Base-by-base conservation (phyloP, 1,140 invertebrate genomes). In the Bilobella aurantiaca region DNA sequence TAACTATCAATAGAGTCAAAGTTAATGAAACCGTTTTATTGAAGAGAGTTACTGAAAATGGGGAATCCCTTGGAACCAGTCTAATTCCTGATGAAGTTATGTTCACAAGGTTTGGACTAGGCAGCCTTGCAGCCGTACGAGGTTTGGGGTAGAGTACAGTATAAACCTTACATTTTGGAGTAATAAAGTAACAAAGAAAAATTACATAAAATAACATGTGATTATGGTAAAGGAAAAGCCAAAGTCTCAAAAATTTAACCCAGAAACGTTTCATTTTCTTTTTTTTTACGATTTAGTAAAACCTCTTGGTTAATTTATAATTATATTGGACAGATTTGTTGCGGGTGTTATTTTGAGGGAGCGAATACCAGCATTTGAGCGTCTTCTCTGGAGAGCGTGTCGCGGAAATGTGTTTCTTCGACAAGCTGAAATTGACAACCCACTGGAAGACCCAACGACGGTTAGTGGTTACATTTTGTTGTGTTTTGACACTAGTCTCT, bases 141-240 rank as follows among this genome's bases (percentile, higher is more conserved):
- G 88, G 91, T 77, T 83, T 93, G 79, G 90, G 90, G 89, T 92
- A 91, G 82, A 88, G 90, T 88, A 58, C 29, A 37, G 49, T 42
- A n/a, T n/a, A n/a, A n/a, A n/a, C n/a, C n/a, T n/a, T n/a, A n/a
- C n/a, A n/a, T n/a, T n/a, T n/a, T n/a, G n/a, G n/a, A n/a, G n/a
- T n/a, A n/a, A n/a, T n/a, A n/a, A n/a, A n/a, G n/a, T n/a, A n/a
- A n/a, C n/a, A n/a, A n/a, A n/a, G n/a, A n/a, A 53, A 25, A 46
- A n/a, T 23, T 66, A 18, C 29, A 3, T 3, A 0, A 42, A 59
- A 18, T 46, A 66, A 62, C 32, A 37, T 27, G 34, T 28, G 53
- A 8, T 8, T 8, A 8, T 42, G 34, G 34, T 12, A 12, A 42
- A 42, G 18, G 34, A 42, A 42, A 42, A 42, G 58, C 61, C 63